phyloP scores from a whole-genome alignment of 2,888 invertebrate species.

The Kryphioiulus occultus region DNA sequence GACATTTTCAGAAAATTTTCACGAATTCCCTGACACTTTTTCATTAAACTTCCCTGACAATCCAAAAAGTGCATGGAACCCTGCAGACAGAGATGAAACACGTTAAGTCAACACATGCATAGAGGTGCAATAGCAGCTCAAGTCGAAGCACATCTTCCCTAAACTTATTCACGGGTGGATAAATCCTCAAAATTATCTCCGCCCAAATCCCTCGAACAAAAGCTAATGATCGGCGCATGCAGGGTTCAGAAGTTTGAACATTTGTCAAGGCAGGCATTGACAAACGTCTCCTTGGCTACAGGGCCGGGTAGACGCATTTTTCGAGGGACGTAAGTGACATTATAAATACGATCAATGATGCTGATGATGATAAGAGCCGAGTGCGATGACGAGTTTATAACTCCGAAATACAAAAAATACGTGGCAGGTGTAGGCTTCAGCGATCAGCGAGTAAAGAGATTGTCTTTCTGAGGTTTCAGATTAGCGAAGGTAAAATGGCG shows the following conservation, averaged over 20 bases:
- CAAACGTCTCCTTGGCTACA: neutral
- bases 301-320: neutral
- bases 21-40: too few species aligned
- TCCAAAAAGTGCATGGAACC: too few species aligned
- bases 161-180: neutral
- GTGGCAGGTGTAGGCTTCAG: constrained; percentile 23
- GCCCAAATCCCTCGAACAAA: neutral
- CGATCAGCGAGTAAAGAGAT: neutral
- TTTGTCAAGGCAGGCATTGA: neutral
- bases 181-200: neutral
- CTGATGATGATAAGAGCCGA: neutral
- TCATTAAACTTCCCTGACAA: too few species aligned
- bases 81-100: too few species aligned
- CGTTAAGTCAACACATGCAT: too few species aligned
- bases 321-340: neutral
- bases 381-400: neutral
- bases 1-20: too few species aligned
- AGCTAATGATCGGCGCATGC: neutral
- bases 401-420: neutral
- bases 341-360: constrained; percentile 11
- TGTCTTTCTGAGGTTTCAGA: constrained; percentile 21
- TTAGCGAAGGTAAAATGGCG: neutral
- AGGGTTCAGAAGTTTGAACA: neutral
- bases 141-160: neutral
- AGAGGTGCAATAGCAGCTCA: too few species aligned